Percentiles rank a stretch among this genome's conserved stretches.
These are phyloP conservation scores for Tetrapedia diversipes DNA, from an alignment of 2,888 invertebrate genomes.

Conservation along the genomic window DNA sequence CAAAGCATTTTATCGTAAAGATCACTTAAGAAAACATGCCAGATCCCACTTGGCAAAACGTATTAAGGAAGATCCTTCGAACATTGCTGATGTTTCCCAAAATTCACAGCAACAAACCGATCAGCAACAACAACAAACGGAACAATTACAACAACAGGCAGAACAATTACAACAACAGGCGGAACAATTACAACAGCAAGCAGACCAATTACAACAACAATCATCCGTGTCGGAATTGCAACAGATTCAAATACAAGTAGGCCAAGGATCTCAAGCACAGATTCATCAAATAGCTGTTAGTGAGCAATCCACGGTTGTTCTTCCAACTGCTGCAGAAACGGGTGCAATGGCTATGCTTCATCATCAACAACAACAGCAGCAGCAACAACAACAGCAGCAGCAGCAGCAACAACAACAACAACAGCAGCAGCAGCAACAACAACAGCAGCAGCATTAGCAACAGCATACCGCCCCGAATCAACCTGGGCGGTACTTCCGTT, in stretches of 20 bases:
- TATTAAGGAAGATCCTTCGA: slow-evolving; percentile 87
- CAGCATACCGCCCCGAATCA: slow-evolving; percentile 74
- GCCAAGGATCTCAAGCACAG: slow-evolving; percentile 81
- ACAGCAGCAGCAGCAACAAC: background rate
- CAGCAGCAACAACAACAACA: slow-evolving; percentile 75
- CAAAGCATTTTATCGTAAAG: slow-evolving; percentile 91
- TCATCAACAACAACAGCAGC: slow-evolving; percentile 77
- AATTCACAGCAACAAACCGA: slow-evolving; percentile 81
- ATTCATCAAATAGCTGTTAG: slow-evolving; percentile 81
- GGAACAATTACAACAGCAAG: slow-evolving; percentile 78
- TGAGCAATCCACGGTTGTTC: slow-evolving; percentile 83
- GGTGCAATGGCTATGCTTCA: slow-evolving; percentile 82
- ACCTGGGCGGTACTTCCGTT: slow-evolving; percentile 76
- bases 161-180: slow-evolving; percentile 75
- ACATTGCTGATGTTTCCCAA: slow-evolving; percentile 77
- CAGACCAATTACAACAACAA: slow-evolving; percentile 77
- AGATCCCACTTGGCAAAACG: slow-evolving; percentile 91
- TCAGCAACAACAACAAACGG: slow-evolving; percentile 76
- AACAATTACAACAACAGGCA: too few species aligned
- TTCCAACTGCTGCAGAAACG: slow-evolving; percentile 84
- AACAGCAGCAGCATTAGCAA: slow-evolving; percentile 76
- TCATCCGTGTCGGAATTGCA: slow-evolving; percentile 66
- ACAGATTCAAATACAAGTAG: slow-evolving; percentile 77
- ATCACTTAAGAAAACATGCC: slow-evolving; percentile 91
- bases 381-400: slow-evolving; percentile 77